These are phyloP conservation scores for Brachionus koreanus DNA, from an alignment of 1,140 invertebrate genomes.

Conservation along the genomic window DNA sequence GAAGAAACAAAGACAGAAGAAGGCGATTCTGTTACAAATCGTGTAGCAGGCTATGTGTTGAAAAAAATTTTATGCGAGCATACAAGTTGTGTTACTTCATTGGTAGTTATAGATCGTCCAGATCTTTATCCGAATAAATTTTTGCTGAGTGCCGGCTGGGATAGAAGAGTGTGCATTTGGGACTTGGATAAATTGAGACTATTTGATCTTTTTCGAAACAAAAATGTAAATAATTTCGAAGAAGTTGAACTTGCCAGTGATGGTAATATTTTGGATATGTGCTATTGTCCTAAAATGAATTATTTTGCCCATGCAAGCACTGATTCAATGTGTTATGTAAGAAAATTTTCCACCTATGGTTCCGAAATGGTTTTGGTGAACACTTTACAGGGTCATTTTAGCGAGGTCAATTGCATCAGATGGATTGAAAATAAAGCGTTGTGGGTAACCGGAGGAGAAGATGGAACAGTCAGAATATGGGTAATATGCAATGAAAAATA, in stretches of 20 bases:
- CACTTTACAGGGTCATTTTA: constrained; percentile 50
- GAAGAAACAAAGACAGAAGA: constrained; percentile 47
- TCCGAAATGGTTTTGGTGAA: constrained; percentile 54
- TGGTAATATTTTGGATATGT: constrained; percentile 56
- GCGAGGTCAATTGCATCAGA: constrained; percentile 51
- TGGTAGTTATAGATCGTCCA: constrained; percentile 52
- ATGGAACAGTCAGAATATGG: constrained; percentile 57
- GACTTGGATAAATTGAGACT: constrained; percentile 49
- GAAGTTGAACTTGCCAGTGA: constrained; percentile 51
- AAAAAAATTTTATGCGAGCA: constrained; percentile 55
- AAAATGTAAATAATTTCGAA: constrained; percentile 43
- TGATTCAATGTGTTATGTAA: constrained; percentile 58
- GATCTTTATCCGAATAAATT: constrained; percentile 49
- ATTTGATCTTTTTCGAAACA: constrained; percentile 28
- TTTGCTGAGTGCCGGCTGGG: constrained; percentile 57
- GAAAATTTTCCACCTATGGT: constrained; percentile 54
- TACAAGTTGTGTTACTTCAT: constrained; percentile 55
- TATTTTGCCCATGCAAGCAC: constrained; percentile 57
- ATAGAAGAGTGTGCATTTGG: constrained; percentile 58
- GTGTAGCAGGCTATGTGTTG: constrained; percentile 57
- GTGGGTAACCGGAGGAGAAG: constrained; percentile 57
- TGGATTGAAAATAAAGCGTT: constrained; percentile 53
- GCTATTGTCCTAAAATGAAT: constrained; percentile 52
- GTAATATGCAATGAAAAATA: constrained; percentile 48
- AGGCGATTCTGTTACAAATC: constrained; percentile 56